phyloP scores from a whole-genome alignment of 2,888 invertebrate genomes.

The Orchesellides sinensis region DNA sequence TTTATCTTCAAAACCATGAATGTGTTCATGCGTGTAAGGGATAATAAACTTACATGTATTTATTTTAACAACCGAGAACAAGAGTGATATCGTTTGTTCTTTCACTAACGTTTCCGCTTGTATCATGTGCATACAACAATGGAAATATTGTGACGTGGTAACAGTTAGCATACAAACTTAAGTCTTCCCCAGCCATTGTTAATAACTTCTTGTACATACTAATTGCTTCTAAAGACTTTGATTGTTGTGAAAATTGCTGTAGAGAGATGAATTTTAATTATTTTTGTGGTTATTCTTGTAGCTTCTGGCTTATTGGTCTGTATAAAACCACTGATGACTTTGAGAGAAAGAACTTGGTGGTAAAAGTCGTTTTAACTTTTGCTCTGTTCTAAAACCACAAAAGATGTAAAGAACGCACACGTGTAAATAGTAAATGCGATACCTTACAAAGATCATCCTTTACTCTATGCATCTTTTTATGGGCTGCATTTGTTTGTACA shows the following conservation, averaged over 20 bases:
- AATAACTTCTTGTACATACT: slow-evolving; percentile 61
- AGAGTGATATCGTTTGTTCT: background rate
- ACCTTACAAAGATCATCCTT: too few species aligned
- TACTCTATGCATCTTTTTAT: too few species aligned
- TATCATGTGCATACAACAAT: background rate
- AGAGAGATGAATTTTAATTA: slow-evolving; percentile 50
- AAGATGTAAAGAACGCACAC: too few species aligned
- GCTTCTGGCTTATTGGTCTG: too few species aligned
- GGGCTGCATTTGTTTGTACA: too few species aligned
- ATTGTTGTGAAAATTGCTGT: slow-evolving; percentile 23
- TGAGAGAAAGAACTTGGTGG: too few species aligned
- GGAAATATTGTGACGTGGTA: background rate
- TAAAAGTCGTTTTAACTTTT: too few species aligned
- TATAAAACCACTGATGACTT: too few species aligned
- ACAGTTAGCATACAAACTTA: slow-evolving; percentile 17
- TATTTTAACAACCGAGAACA: too few species aligned
- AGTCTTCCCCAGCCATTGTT: slow-evolving; percentile 17
- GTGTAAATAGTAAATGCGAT: too few species aligned
- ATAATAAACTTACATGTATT: too few species aligned
- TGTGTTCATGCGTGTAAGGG: slow-evolving; percentile 17
- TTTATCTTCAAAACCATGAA: background rate
- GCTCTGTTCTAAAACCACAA: too few species aligned
- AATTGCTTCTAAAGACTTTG: slow-evolving; percentile 46
- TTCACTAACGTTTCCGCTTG: background rate
- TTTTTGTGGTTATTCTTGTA: slow-evolving; percentile 43